phyloP scores from a whole-genome alignment of 2,888 invertebrate genomes.

The Lepidochrysops patricia region DNA sequence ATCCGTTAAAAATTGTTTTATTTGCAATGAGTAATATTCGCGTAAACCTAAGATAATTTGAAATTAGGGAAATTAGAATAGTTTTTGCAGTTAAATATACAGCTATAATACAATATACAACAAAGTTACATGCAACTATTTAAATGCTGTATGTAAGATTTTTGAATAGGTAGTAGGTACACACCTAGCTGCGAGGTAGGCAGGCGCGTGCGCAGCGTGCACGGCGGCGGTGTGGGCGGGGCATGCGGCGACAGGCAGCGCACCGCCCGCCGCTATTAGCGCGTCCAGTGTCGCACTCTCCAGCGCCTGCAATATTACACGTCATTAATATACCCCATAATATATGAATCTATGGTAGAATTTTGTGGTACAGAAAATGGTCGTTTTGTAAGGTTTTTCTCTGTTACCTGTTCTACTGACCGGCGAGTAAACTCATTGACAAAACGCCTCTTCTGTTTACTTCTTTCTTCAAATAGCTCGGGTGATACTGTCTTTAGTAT shows the following conservation, averaged over 20 bases:
- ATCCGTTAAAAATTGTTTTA: too few relatives aligned
- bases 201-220: slow-evolving; percentile 71
- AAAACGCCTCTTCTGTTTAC: slow-evolving; percentile 49
- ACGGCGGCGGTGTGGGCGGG: slow-evolving; percentile 64
- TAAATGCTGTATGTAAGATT: not conserved
- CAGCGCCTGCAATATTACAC: slow-evolving; percentile 46
- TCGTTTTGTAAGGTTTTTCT: too few relatives aligned
- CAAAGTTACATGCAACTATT: not conserved
- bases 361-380: too few relatives aligned
- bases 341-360: too few relatives aligned
- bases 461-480: slow-evolving; percentile 47
- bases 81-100: too few relatives aligned
- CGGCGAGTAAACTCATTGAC: slow-evolving; percentile 78
- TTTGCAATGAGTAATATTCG: too few relatives aligned
- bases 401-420: slow-evolving; percentile 73
- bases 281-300: slow-evolving; percentile 51
- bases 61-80: too few relatives aligned
- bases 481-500: slow-evolving; percentile 57
- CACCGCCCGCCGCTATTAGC: slow-evolving; percentile 51
- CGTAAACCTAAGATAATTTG: too few relatives aligned
- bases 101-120: too few relatives aligned
- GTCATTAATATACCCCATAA: not conserved
- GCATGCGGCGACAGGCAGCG: slow-evolving; percentile 46
- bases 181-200: slow-evolving; percentile 79
- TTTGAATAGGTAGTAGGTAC: too few relatives aligned